These are phyloP conservation scores for Apeltes quadracus DNA, from an alignment of 2,113 vertebrate genomes.

Conservation along the genomic window DNA sequence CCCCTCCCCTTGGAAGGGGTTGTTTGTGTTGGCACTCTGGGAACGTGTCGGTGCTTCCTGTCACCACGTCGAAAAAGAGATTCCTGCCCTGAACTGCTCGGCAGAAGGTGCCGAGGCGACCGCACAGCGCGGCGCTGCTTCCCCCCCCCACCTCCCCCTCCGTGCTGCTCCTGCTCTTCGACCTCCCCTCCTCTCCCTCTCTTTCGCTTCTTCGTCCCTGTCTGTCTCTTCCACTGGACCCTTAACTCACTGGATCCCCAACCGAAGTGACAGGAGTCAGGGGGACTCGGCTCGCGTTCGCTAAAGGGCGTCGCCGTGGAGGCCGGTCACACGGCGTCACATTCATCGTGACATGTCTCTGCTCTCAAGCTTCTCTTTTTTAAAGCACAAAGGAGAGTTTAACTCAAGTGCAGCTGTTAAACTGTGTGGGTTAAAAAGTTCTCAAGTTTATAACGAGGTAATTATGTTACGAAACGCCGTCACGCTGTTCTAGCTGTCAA, in stretches of 20 bases:
- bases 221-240: conserved; percentile 4
- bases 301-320: conserved; percentile 63
- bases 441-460: conserved; percentile 1
- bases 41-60: conserved; percentile 51
- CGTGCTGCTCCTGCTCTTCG: conserved; percentile 31
- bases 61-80: conserved; percentile 56
- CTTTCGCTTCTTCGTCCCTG: conserved; percentile 6
- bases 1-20: neutral
- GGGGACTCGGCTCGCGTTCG: conserved; percentile 37
- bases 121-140: conserved; percentile 59
- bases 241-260: conserved; percentile 20
- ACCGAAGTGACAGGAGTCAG: conserved; percentile 63
- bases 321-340: conserved; percentile 41
- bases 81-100: conserved; percentile 46
- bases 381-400: neutral
- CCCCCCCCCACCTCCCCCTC: no score
- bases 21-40: conserved; percentile 26
- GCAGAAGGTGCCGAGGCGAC: conserved; percentile 65
- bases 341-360: conserved; percentile 38
- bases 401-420: neutral
- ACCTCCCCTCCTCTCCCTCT: conserved; percentile 4
- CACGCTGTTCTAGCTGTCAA: conserved; percentile 4
- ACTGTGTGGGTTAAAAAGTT: neutral
- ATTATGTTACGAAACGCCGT: conserved; percentile 15
- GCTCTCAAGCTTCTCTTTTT: neutral